Evolutionary conservation across 2,888 invertebrate species (phyloP).

Genomic region (Molorchus minor): DNA sequence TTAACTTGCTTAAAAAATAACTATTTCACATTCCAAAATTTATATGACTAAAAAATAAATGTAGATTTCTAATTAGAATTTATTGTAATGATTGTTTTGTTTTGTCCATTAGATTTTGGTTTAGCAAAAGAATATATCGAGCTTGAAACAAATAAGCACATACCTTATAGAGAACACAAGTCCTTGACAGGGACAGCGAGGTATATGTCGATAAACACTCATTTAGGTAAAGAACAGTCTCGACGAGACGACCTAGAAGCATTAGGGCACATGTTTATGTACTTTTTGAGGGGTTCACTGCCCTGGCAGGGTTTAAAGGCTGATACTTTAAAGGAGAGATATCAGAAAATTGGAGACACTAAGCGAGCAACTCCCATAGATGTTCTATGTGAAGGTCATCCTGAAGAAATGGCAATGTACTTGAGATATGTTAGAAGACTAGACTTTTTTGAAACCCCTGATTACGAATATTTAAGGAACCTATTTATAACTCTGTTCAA

Average conservation of each 20-base stretch:
- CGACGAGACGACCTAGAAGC: constrained; percentile 99
- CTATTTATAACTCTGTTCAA: constrained; percentile 94
- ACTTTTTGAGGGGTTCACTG: constrained; percentile 98
- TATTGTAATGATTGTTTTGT: not conserved
- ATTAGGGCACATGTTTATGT: constrained; percentile 99
- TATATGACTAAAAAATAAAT: too few relatives aligned
- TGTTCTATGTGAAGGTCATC: constrained; percentile 85
- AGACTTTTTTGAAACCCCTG: constrained; percentile 99
- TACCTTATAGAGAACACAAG: constrained; percentile 99
- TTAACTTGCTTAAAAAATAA: too few relatives aligned
- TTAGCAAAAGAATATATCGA: constrained; percentile 99
- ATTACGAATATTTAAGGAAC: constrained; percentile 97
- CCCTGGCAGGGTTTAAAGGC: constrained; percentile 99
- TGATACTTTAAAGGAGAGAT: constrained; percentile 98
- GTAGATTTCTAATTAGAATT: too few relatives aligned
- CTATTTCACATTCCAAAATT: too few relatives aligned
- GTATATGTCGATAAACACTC: constrained; percentile 99
- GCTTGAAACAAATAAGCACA: constrained; percentile 99
- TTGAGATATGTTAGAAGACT: constrained; percentile 94
- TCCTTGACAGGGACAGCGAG: constrained; percentile 96
- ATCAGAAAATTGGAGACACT: constrained; percentile 99
- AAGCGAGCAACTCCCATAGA: constrained; percentile 99
- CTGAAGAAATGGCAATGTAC: constrained; percentile 98
- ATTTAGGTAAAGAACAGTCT: constrained; percentile 99
- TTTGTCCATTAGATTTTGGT: constrained; percentile 89